Conservation (phyloP, 2,888 invertebrate genomes). For the Hoplodrina ambigua region DNA sequence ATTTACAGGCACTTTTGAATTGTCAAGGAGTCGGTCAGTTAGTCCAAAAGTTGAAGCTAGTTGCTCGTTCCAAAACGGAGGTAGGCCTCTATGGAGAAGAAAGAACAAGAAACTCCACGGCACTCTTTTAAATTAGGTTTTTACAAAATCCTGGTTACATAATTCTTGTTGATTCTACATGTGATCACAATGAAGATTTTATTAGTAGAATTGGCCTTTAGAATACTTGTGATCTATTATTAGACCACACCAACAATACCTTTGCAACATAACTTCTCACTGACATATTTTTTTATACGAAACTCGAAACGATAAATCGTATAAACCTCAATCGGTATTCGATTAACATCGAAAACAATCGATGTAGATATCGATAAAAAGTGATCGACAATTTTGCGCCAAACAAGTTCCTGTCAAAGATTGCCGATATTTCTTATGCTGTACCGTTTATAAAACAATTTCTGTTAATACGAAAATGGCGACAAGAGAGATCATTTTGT, state of each 20-base stretch:
- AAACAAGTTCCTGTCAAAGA: conserved; percentile 63
- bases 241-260: conserved; percentile 15
- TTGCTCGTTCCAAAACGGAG: no score
- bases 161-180: no score
- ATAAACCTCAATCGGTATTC: conserved; percentile 55
- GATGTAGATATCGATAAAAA: conserved; percentile 70
- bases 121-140: no score
- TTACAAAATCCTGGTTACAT: no score
- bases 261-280: conserved; percentile 48
- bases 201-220: no score
- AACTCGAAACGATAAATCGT: conserved; percentile 62
- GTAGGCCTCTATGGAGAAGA: no score
- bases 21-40: no score
- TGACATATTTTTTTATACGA: conserved; percentile 42
- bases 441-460: conserved; percentile 70
- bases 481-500: conserved; percentile 56
- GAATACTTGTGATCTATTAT: background rate
- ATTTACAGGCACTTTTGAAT: no score
- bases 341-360: conserved; percentile 75
- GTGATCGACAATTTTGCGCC: conserved; percentile 68
- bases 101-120: no score
- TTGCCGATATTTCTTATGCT: conserved; percentile 66
- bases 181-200: no score
- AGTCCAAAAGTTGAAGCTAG: no score
- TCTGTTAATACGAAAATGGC: conserved; percentile 69